Evolutionary conservation across 2,113 vertebrate genomes (phyloP).

Genomic region (Larimichthys crocea): DNA sequence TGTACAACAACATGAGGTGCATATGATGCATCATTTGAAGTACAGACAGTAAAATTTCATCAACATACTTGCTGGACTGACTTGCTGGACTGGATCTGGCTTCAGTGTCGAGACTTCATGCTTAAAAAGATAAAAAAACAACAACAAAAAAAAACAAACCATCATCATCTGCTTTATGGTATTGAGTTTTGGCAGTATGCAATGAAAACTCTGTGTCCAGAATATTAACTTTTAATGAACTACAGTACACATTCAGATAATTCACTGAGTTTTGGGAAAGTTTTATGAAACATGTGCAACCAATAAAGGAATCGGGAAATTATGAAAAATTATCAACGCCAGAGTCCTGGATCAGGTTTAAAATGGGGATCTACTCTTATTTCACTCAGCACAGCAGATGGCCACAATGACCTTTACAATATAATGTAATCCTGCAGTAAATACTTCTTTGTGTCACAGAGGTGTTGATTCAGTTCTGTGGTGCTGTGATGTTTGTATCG

Average conservation of each 20-base stretch:
- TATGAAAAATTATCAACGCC: background rate
- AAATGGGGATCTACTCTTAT: background rate
- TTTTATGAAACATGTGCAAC: background rate
- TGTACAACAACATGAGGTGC: background rate
- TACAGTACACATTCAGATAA: background rate
- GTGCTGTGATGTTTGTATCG: background rate
- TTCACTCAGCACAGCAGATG: background rate
- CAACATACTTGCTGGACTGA: slow-evolving; percentile 13
- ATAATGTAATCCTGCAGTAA: background rate
- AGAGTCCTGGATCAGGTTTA: background rate
- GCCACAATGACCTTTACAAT: background rate
- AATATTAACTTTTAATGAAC: background rate
- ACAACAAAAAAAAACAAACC: background rate
- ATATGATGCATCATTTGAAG: background rate
- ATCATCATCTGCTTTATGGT: background rate
- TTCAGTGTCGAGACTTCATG: background rate
- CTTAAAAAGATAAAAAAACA: slow-evolving; percentile 22
- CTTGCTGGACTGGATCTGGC: background rate
- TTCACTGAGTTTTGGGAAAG: background rate
- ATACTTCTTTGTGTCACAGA: background rate
- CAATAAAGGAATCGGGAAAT: background rate
- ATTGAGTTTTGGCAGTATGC: background rate
- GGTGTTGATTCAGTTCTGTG: background rate
- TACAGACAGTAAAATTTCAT: background rate
- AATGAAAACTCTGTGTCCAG: background rate